These are phyloP conservation scores for Elaphurus davidianus DNA, from an alignment of 2,113 vertebrate species.

Conservation along the genomic window DNA sequence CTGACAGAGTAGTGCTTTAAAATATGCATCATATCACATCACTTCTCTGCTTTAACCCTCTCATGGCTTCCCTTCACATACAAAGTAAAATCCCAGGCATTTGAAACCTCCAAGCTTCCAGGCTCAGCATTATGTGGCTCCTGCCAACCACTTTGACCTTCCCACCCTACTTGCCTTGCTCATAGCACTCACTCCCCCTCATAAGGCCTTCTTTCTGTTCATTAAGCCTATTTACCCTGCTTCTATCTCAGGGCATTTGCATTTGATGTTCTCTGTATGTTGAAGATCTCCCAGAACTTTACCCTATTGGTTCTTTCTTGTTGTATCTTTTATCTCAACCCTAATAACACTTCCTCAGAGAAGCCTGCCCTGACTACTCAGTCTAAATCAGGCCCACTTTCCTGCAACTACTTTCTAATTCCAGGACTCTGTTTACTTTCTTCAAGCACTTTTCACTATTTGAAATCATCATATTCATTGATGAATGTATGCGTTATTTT, in stretches of 20 bases:
- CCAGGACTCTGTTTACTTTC: background rate
- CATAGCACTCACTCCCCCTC: background rate
- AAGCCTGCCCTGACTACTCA: background rate
- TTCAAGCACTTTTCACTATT: background rate
- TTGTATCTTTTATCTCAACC: background rate
- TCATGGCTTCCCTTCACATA: background rate
- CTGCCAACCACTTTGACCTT: no score
- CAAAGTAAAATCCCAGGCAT: background rate
- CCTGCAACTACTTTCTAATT: background rate
- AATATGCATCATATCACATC: accelerated
- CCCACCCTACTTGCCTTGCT: background rate
- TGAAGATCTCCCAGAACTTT: background rate
- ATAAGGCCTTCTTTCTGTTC: background rate
- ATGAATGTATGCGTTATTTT: background rate
- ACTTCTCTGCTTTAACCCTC: background rate
- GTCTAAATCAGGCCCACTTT: no score
- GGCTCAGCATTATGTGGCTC: background rate
- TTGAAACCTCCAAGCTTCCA: background rate
- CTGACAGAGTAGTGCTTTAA: background rate
- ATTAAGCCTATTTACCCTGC: background rate
- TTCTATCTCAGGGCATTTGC: background rate
- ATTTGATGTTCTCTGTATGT: background rate
- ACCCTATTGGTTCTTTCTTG: background rate
- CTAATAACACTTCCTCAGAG: background rate
- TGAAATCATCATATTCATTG: background rate